Evolutionary conservation across 2,113 vertebrate genomes (phyloP), one percentile per base, ranked within the genome.

Genomic region (Equus przewalskii): DNA sequence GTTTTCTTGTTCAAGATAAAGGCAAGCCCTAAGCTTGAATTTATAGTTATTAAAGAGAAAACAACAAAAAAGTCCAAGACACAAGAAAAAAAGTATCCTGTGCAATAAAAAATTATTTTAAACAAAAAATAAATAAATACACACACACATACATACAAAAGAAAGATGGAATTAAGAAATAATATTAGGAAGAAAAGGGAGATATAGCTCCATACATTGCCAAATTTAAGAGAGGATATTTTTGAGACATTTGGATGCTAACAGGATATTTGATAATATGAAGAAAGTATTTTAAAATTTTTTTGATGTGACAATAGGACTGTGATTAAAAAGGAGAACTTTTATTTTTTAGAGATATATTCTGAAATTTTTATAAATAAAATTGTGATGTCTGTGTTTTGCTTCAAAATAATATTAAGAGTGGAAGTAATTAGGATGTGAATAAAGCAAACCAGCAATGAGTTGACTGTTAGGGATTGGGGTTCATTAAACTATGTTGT

Each of bases 71-170:
- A 54, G 15, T 14, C 13, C 26, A 90, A 95, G 44, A 93, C 36
- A 79, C 19, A 98, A 54, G 51, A 96, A 97, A 98, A 21, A 89
- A 83, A 96, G 94, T 70, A 97, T 97, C 98, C 89, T 67, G 96
- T 98, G 98, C 97, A 98, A 98, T 98, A 98, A 98, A 97, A 94
- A 70, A 62, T 69, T 87, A 79, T 90, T 96, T 97, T 21, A 54
- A 94, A 98, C 95, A 91, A 60, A 30, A 46, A 64, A 28, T 58
- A 86, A 84, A 49, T 21, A 46, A 64, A 28, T 58, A 86, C 65
- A 49, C 12, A 58, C 51, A 54, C 15, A 54, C 51, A 54, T 54
- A 54, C 14, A 54, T 54, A 54, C 13, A 54, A 80, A 82, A 21
- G 4, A 58, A 58, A 58, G 69, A 58, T 54, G 49, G 36, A 44